Percentiles rank a stretch among this genome's conserved stretches.
Evolutionary conservation across 2,888 invertebrate genomes (phyloP).

Genomic region (Agrochola macilenta): DNA sequence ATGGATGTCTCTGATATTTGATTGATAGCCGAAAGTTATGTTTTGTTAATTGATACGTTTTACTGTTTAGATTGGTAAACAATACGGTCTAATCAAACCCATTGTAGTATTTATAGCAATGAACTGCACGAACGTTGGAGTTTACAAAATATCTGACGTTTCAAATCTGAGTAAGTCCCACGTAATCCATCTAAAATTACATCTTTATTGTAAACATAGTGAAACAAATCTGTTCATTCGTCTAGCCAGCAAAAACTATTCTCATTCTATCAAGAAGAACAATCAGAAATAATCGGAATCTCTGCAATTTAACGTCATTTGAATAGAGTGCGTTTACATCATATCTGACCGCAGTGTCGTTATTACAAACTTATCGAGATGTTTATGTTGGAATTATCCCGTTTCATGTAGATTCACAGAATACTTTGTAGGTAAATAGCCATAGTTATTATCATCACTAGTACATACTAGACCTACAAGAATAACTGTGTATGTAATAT

Average conservation of each 20-base stretch:
- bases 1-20: slow-evolving; percentile 63
- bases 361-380: slow-evolving; percentile 37
- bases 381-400: slow-evolving; percentile 31
- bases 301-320: slow-evolving; percentile 33
- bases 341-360: slow-evolving; percentile 42
- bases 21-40: slow-evolving; percentile 67
- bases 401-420: slow-evolving; percentile 1
- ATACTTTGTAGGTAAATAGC: slow-evolving; percentile 13
- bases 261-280: slow-evolving; percentile 5
- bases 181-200: slow-evolving; percentile 14
- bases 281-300: slow-evolving; percentile 27
- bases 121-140: not conserved
- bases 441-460: slow-evolving; percentile 7
- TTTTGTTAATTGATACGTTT: slow-evolving; percentile 53
- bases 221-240: slow-evolving; percentile 23
- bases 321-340: slow-evolving; percentile 21
- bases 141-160: not conserved
- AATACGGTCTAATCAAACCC: slow-evolving; percentile 11
- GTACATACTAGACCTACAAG: not conserved
- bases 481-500: no score
- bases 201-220: not conserved
- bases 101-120: not conserved
- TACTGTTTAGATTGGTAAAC: slow-evolving; percentile 21
- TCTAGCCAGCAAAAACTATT: slow-evolving; percentile 7
- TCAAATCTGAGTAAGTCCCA: not conserved